Evolutionary conservation across 2,888 invertebrate genomes (phyloP), one percentile per base, ranked within the genome.

Genomic region (Phortica magna): DNA sequence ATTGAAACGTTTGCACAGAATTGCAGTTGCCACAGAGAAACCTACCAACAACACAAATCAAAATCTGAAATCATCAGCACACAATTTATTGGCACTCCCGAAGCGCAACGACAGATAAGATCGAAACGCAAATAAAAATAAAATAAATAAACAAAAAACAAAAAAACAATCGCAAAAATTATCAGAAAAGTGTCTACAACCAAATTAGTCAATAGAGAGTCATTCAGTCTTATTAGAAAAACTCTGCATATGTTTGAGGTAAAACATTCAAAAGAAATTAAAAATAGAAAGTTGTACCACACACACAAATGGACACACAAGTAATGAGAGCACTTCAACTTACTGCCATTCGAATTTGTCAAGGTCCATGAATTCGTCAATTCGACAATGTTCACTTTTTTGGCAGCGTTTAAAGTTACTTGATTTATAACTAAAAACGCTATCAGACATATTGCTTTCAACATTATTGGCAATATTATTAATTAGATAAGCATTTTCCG

Each of bases 321-420:
- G 31, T 4, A 31, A 31, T 31, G 31, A 31, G 31, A 31, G 31
- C 31, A 70, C 19, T 39, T 65, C 31, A 48, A 80, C 88, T 89
- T 81, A 91, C 91, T 79, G 71, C 86, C 85, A 77, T 85, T 88
- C 74, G 81, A 81, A 80, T 90, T 90, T 31, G 74, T 74, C 64
- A 91, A 77, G 9, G 78, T 82, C 91, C 91, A 91, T 9, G 73
- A 77, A 41, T 83, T 86, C 53, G 81, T 81, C 53, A 91, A 77
- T 74, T 88, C 89, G 17, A 88, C 78, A 14, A 85, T 83, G 43
- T 81, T 81, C 17, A 90, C 83, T 70, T 81, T 80, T 48, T 83
- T 89, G 0, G 84, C 78, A 9, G 31, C 55, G 31, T 48, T 43
- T 22, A 57, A 55, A 61, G 9, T 61, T 4, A 22, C 22, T 22